Base-by-base conservation (phyloP, 2,797 vertebrate genomes). In the Microcaecilia unicolor region DNA sequence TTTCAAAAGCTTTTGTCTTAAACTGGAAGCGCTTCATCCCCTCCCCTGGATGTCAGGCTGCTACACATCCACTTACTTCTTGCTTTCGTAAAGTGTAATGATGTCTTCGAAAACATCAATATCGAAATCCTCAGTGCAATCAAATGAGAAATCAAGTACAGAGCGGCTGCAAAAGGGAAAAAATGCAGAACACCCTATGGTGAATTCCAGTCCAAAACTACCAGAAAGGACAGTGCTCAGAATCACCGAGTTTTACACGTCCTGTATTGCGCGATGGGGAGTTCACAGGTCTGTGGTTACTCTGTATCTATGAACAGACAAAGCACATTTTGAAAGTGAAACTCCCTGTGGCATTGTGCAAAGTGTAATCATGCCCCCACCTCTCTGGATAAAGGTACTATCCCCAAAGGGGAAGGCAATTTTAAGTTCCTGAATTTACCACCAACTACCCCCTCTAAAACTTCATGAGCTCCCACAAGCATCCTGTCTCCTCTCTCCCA, bases 111-210 rank as follows among this genome's bases (percentile, higher is more conserved):
- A 91, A 39, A 80, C 69, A 54, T 89, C 90, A 31, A 94, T 63
- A 55, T 87, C 78, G 51, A 79, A 76, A 55, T 98, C 94, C 59
- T 92, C 89, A 46, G 90, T 87, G 57, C 64, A 76, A 70, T 98
- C 94, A 55, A 94, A 93, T 60, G 93, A 96, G 81, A 96, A 97
- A 64, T 95, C 92, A 71, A 93, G 80, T 54, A 87, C 36, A 61
- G 70, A 55, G 64, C 40, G 55, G 70, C 85, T 91, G 82, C 36
- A 64, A 76, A 77, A 81, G 18, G 29, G 34, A 10, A 40, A 18
- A 78, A 58, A 70, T 0, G 66, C 41, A 65, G 45, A 55, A 67
- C 39, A 52, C 56, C 65, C n/a, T n/a, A n/a, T n/a, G n/a, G n/a
- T 67, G 25, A 58, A 61, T 16, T n/a, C n/a, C n/a, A n/a, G n/a